phyloP scores from a whole-genome alignment of 2,113 vertebrate species.

The Pseudopipra pipra region DNA sequence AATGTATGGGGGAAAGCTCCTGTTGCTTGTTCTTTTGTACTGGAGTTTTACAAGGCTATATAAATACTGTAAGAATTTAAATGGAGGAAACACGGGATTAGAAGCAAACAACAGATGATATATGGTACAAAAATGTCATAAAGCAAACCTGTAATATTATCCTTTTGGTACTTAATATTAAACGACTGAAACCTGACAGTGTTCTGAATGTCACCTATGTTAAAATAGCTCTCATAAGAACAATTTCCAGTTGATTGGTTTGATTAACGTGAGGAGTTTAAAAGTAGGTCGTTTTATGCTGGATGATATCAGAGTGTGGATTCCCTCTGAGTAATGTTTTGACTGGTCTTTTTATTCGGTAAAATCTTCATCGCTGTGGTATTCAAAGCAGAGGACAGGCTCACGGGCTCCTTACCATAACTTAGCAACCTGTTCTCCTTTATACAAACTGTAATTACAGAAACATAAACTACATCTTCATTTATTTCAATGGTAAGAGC shows the following conservation, averaged over 20 bases:
- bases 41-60: conserved; percentile 31
- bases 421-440: conserved; percentile 10
- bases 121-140: neutral
- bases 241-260: neutral
- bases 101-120: neutral
- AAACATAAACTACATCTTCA: conserved; percentile 28
- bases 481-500: neutral
- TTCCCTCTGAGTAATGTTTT: neutral
- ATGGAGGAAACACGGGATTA: conserved; percentile 22
- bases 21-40: conserved; percentile 28
- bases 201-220: neutral
- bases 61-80: conserved; percentile 46
- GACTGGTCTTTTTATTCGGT: neutral
- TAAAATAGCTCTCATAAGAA: neutral
- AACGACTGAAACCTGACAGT: neutral
- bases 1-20: conserved; percentile 36
- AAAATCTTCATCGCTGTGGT: neutral
- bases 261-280: neutral
- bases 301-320: neutral
- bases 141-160: neutral
- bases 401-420: neutral
- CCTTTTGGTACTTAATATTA: neutral
- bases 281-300: neutral
- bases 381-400: conserved; percentile 5
- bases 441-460: conserved; percentile 47